Base-by-base conservation (phyloP, 2,888 invertebrate species). In the Lasioglossum pauxillum region DNA sequence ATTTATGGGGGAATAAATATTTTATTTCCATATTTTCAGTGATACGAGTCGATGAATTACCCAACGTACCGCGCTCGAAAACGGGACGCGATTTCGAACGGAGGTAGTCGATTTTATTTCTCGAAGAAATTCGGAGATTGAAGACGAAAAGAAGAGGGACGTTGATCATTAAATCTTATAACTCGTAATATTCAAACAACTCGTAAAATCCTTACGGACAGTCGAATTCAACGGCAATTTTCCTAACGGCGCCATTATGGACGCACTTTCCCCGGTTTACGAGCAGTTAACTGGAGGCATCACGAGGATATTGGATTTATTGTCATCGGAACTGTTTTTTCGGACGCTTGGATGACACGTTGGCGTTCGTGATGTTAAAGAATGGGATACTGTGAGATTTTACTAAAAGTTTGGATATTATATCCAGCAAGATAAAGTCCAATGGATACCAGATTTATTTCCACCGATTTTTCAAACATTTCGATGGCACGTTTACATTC, bases 1-100 rank as follows among this genome's bases (percentile, higher is more conserved):
- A 44, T 92, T 91, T 92, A 91, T 89, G 69, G 85, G 7, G 89
- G 82, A 76, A 91, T 93, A 91, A 91, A 92, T 91, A 91, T 90
- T 93, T 90, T 91, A 93, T 89, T 91, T 86, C 81, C 74, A 67
- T 82, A 86, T 84, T 81, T 87, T 82, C 57, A 82, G 77, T 77
- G 44, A 57, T 74, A 38, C 7, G 41, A 67, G 5, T 53, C 16
- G 72, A 75, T 77, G 82, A 85, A 91, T 92, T 88, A 86, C 86
- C 82, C 86, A 82, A 80, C 84, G 73, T 76, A 49, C 67, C 72
- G 35, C 35, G 73, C 77, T 77, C 78, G 80, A 75, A 77, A 60
- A 71, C 77, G 49, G 74, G 75, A 79, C 69, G 74, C 79, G 41
- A 44, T 75, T 75, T 53, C 35, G 57, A n/a, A n/a, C 64, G 69